Evolutionary conservation across 2,113 vertebrate genomes (phyloP).

Genomic region (Monarcha castaneiventris): DNA sequence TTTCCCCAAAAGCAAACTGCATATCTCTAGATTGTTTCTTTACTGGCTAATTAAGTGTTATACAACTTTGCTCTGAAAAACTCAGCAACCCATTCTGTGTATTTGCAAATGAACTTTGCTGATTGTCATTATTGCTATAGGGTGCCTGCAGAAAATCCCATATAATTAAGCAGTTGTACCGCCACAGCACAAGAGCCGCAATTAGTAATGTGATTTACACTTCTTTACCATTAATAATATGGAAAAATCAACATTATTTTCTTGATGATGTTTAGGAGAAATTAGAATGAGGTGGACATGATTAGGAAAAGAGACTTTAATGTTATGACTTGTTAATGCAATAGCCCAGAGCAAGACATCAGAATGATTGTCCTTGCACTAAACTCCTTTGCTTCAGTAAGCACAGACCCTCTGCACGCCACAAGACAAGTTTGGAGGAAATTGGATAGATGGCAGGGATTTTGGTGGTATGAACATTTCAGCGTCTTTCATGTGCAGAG

Average conservation of each 20-base stretch:
- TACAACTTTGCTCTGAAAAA: conserved; percentile 16
- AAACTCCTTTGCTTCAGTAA: conserved; percentile 65
- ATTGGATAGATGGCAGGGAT: conserved; percentile 58
- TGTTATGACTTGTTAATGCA: conserved; percentile 51
- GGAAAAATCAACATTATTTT: conserved; percentile 32
- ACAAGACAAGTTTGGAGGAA: conserved; percentile 43
- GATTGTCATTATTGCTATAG: conserved; percentile 29
- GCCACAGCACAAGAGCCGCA: not conserved
- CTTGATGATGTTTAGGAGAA: conserved; percentile 20
- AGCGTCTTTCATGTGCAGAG: conserved; percentile 59
- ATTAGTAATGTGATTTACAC: conserved; percentile 40
- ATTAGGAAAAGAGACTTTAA: conserved; percentile 33
- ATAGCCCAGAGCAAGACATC: conserved; percentile 55
- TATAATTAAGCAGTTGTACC: conserved; percentile 3
- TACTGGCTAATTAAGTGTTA: conserved; percentile 4
- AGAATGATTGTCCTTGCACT: conserved; percentile 49
- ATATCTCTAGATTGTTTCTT: conserved; percentile 28
- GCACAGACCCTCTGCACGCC: conserved; percentile 46
- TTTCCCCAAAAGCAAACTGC: conserved; percentile 16
- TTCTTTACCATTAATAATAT: conserved; percentile 34
- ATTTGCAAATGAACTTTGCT: conserved; percentile 17
- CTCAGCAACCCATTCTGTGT: not conserved
- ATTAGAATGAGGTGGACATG: conserved; percentile 46
- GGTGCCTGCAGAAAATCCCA: conserved; percentile 4
- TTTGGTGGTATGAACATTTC: conserved; percentile 50